phyloP scores from a whole-genome alignment of 2,797 vertebrate species.

The Neosilurus mollespiculum region DNA sequence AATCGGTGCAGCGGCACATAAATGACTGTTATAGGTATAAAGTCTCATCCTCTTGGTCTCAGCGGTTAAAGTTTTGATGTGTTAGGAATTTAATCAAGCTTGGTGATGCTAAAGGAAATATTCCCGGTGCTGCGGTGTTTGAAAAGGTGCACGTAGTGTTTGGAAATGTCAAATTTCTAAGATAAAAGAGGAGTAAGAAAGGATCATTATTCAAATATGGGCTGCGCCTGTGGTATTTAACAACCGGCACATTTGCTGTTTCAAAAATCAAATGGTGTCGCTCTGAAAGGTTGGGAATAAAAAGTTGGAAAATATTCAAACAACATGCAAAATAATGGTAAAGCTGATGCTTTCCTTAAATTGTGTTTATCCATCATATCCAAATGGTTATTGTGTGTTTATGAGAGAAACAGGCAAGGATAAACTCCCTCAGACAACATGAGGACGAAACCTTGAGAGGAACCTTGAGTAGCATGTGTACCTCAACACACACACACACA shows the following conservation, averaged over 20 bases:
- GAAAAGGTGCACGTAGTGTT: neutral
- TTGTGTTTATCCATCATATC: neutral
- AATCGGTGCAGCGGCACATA: too few species aligned
- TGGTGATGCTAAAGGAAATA: neutral
- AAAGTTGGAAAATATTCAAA: slow-evolving; percentile 5
- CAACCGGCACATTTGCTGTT: neutral
- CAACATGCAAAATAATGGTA: slow-evolving; percentile 3
- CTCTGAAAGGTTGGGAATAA: neutral
- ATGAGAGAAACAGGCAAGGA: neutral
- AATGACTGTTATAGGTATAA: neutral
- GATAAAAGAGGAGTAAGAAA: neutral
- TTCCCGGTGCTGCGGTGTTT: neutral
- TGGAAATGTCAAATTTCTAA: neutral
- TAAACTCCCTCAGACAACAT: too few species aligned
- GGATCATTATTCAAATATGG: neutral
- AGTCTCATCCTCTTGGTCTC: neutral
- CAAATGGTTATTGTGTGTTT: neutral
- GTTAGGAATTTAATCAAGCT: neutral
- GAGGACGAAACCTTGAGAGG: too few species aligned
- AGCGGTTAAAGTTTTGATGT: neutral
- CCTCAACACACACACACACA: too few species aligned
- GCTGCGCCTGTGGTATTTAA: neutral
- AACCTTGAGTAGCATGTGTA: too few species aligned
- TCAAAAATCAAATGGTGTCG: neutral
- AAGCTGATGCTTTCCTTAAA: neutral